phyloP scores from a whole-genome alignment of 2,113 vertebrate genomes.

The Girardinichthys multiradiatus region DNA sequence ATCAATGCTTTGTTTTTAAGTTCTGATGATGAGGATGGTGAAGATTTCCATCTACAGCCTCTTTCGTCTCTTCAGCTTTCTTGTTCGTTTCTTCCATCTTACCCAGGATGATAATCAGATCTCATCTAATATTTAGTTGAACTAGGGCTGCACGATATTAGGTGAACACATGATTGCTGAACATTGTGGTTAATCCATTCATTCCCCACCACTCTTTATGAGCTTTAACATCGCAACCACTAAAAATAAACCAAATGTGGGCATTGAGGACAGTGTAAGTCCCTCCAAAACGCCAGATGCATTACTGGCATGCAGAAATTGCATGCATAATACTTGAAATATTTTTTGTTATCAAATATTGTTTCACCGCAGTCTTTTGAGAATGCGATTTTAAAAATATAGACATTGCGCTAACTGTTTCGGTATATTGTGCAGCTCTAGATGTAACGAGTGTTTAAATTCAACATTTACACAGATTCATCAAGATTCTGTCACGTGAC shows the following conservation, averaged over 20 bases:
- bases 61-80: neutral
- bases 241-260: too few species aligned
- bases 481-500: neutral
- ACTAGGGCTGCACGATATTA: neutral
- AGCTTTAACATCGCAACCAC: too few species aligned
- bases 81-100: neutral
- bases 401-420: neutral
- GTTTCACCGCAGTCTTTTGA: neutral
- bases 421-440: too few species aligned
- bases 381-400: neutral
- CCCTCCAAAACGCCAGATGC: too few species aligned
- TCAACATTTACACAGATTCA: conserved; percentile 1
- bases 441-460: neutral
- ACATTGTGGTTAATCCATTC: too few species aligned
- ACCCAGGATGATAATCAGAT: neutral
- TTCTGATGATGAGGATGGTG: neutral
- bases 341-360: too few species aligned
- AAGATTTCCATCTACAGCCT: conserved; percentile 6
- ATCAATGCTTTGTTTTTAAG: neutral
- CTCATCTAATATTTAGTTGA: neutral
- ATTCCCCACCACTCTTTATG: too few species aligned
- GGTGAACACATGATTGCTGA: neutral
- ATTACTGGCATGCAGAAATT: too few species aligned
- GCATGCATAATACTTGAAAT: too few species aligned
- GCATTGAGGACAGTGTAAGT: too few species aligned